These are phyloP conservation scores for Silurus glanis DNA, from an alignment of 2,113 vertebrate genomes.

Conservation along the genomic window DNA sequence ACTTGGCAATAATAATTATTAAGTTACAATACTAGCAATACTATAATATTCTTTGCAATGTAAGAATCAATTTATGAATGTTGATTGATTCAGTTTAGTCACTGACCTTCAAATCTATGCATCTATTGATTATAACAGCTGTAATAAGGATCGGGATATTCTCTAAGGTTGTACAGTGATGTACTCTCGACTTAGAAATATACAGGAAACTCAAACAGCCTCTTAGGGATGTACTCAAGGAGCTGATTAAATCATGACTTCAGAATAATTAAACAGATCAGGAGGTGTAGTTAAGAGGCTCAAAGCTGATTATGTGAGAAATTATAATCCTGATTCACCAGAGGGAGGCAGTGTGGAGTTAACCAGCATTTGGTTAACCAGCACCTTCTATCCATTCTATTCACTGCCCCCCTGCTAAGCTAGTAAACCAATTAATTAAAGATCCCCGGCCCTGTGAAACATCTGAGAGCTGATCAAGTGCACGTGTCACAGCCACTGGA, in stretches of 20 bases:
- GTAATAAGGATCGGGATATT: background rate
- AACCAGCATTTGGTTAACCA: background rate
- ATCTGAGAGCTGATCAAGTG: slow-evolving; percentile 30
- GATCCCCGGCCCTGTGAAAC: slow-evolving; percentile 11
- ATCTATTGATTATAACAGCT: background rate
- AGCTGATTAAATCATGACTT: background rate
- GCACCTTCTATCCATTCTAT: background rate
- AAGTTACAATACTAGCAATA: too few species aligned
- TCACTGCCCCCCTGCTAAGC: background rate
- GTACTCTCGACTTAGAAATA: background rate
- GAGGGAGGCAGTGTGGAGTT: slow-evolving; percentile 28
- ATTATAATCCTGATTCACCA: slow-evolving; percentile 18
- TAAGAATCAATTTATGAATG: background rate
- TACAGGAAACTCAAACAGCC: background rate
- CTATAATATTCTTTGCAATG: too few species aligned
- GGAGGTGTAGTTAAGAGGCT: background rate
- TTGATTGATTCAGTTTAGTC: background rate
- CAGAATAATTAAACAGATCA: background rate
- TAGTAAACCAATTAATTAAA: background rate
- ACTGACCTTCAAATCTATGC: background rate
- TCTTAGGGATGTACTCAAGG: background rate
- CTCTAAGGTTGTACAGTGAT: background rate
- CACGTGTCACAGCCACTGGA: slow-evolving; percentile 15
- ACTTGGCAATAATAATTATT: background rate
- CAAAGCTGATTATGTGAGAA: background rate